These are phyloP conservation scores for Pandemis corylana DNA, from an alignment of 2,888 invertebrate genomes.

Conservation along the genomic window DNA sequence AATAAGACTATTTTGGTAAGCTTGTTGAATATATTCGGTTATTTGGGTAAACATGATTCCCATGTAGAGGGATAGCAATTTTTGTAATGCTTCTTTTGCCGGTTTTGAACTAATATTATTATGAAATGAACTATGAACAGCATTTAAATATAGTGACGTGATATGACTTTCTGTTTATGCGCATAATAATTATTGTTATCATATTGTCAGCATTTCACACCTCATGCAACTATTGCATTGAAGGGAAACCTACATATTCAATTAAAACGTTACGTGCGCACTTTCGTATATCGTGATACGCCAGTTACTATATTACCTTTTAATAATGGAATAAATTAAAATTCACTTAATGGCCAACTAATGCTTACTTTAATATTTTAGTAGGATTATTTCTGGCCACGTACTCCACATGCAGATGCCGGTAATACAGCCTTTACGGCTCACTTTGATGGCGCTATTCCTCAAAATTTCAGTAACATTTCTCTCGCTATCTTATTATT, in stretches of 20 bases:
- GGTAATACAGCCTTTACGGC: constrained; percentile 39
- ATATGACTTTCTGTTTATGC: neutral
- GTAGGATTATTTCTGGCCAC: constrained; percentile 40
- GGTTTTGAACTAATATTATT: neutral
- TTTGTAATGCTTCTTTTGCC: neutral
- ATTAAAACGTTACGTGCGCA: constrained; percentile 12
- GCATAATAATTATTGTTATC: neutral
- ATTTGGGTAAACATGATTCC: neutral
- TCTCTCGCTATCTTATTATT: constrained; percentile 42
- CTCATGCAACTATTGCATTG: constrained; percentile 3
- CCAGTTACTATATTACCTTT: constrained; percentile 11
- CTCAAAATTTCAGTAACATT: constrained; percentile 39
- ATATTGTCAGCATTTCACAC: constrained; percentile 6
- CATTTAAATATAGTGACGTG: neutral
- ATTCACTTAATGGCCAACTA: constrained; percentile 27
- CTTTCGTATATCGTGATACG: constrained; percentile 19
- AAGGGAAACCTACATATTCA: constrained; percentile 1
- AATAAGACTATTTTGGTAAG: constrained; percentile 8
- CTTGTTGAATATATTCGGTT: constrained; percentile 7
- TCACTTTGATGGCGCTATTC: constrained; percentile 40
- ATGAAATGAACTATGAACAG: neutral
- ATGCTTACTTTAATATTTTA: constrained; percentile 37
- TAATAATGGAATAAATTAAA: constrained; percentile 34
- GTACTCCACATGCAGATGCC: constrained; percentile 36
- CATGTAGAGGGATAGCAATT: neutral